These are phyloP conservation scores for Rhinella marina DNA, from an alignment of 2,797 vertebrate species.

Conservation along the genomic window DNA sequence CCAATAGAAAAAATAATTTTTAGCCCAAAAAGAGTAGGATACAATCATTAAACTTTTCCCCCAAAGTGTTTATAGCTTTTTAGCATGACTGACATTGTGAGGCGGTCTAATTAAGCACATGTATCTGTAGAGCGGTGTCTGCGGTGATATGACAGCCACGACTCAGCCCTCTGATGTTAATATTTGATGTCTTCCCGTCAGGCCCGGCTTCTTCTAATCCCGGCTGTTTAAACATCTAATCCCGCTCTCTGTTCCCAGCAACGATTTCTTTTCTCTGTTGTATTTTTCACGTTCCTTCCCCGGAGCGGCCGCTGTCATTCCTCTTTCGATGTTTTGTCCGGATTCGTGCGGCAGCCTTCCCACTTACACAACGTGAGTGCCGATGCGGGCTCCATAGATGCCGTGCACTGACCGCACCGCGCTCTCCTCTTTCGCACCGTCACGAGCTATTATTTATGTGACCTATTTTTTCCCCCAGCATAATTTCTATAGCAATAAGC, in stretches of 20 bases:
- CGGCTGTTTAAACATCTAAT: background rate
- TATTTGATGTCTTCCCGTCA: background rate
- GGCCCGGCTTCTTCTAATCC: background rate
- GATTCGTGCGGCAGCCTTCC: background rate
- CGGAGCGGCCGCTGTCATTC: background rate
- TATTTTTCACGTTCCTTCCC: background rate
- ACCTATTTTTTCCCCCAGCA: slow-evolving; percentile 49
- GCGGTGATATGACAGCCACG: background rate
- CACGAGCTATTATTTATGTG: slow-evolving; percentile 46
- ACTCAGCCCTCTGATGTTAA: background rate
- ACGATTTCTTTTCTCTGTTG: background rate
- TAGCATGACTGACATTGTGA: too few relatives aligned
- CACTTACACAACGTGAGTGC: background rate
- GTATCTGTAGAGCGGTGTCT: background rate
- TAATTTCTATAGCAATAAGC: slow-evolving; percentile 58
- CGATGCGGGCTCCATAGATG: too few relatives aligned
- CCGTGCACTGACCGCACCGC: background rate
- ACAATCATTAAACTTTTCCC: too few relatives aligned
- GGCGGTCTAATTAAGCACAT: too few relatives aligned
- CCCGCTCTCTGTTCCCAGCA: background rate
- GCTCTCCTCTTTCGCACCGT: background rate
- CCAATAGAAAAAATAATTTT: too few relatives aligned
- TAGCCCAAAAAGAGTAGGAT: too few relatives aligned
- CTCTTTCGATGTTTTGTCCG: background rate
- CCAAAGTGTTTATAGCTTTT: too few relatives aligned